Percentiles rank a stretch among this genome's conserved stretches.
Conservation (phyloP, 2,888 invertebrate genomes). For the Palloptera scutellata region DNA sequence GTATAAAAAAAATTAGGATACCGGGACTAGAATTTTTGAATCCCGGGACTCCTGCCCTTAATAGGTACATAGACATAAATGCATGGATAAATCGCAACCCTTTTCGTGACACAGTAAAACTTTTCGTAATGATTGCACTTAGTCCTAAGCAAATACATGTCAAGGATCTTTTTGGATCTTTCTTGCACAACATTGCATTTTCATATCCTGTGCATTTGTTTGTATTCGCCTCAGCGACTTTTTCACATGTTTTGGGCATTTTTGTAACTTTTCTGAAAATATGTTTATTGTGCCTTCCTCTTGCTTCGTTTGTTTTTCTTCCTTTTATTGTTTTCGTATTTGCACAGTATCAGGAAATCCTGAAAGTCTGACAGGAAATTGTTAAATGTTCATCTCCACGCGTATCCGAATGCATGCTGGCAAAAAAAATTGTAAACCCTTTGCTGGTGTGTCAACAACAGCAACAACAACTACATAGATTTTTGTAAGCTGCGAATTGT, state of each 20-base stretch:
- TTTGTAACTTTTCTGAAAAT: not conserved
- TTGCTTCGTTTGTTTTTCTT: not conserved
- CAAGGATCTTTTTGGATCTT: no score
- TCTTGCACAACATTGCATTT: no score
- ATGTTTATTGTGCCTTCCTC: not conserved
- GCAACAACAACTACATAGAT: not conserved
- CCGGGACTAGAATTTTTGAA: no score
- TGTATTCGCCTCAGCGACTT: not conserved
- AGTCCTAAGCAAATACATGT: no score
- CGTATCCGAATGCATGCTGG: not conserved
- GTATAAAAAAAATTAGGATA: no score
- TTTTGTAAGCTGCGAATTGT: not conserved
- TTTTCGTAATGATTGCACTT: no score
- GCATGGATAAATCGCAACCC: no score
- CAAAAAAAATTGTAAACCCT: not conserved
- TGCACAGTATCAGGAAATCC: constrained; percentile 11
- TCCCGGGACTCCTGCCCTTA: no score
- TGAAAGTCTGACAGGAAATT: not conserved
- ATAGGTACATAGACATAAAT: no score
- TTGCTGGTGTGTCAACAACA: not conserved
- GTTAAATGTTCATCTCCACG: not conserved
- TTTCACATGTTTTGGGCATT: not conserved
- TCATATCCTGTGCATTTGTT: no score
- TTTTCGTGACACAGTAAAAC: no score
- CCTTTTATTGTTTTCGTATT: constrained; percentile 5